Evolutionary conservation across 1,140 invertebrate genomes (phyloP), one percentile per base, ranked within the genome.

Genomic region (Heliconius hewitsoni): DNA sequence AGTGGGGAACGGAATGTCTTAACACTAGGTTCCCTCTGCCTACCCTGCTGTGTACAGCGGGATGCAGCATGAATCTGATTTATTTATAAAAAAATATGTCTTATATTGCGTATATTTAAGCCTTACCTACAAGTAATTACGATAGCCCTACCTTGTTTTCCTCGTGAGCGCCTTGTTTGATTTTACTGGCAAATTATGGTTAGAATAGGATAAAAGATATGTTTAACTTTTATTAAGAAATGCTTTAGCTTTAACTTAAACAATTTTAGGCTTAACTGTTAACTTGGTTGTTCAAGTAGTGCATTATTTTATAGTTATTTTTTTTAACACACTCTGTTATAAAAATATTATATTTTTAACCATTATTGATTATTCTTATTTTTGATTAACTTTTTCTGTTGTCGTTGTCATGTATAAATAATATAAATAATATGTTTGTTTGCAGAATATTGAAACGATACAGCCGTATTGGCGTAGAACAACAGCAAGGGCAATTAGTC

Each of bases 391-490:
- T 57, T n/a, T 57, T 57, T 57, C 0, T 57, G n/a, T 23, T 57
- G n/a, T 52, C 16, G 18, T 52, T 52, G 19, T n/a, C 55, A 8
- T 57, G 1, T n/a, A 57, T 57, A 57, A 23, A n/a, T 42, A 79
- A 70, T 76, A 13, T 13, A 1, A 30, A 30, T 30, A 30, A 70
- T 76, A 13, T 13, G 4, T 77, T 74, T 30, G 76, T 60, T 90
- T 90, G 73, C 89, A 95, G 94, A 77, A 91, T 97, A 70, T 91
- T 97, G 39, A 96, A 96, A 86, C 95, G 96, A 78, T 97, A 97
- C 90, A 97, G 96, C 84, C 95, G 96, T 76, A 96, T 96, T 84
- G 95, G 95, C 82, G 91, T 95, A 34, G 87, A 90, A 30, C 94
- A 93, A 19, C 83, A 86, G 39, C 82, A 87, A 84, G 95, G 95